These are phyloP conservation scores for Brachyhypopomus gauderio DNA, from an alignment of 2,113 vertebrate genomes.

Conservation along the genomic window DNA sequence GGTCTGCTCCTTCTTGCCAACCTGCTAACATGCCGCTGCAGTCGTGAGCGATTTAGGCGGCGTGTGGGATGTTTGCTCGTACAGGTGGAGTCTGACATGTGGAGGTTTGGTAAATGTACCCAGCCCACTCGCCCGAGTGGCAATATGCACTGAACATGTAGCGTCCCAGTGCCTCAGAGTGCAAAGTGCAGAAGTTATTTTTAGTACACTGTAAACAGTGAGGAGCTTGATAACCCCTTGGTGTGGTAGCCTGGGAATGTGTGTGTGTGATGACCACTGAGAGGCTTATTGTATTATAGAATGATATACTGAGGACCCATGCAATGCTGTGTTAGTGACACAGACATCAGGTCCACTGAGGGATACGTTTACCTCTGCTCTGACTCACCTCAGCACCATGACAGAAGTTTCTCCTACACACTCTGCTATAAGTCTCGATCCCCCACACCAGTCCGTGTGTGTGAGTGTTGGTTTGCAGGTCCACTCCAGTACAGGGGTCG, in stretches of 20 bases:
- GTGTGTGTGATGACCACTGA: slow-evolving; percentile 33
- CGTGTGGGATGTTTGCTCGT: slow-evolving; percentile 21
- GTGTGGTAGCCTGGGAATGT: slow-evolving; percentile 10
- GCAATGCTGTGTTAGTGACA: background rate
- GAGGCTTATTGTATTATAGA: slow-evolving; percentile 41
- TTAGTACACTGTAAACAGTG: slow-evolving; percentile 5
- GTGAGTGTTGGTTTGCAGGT: too few relatives aligned
- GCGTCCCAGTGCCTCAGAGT: slow-evolving; percentile 1
- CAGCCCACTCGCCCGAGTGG: background rate
- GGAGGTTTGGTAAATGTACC: background rate
- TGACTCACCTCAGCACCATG: background rate
- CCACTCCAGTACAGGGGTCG: too few relatives aligned
- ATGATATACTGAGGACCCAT: slow-evolving; percentile 22
- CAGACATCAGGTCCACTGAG: slow-evolving; percentile 13
- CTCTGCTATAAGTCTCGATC: background rate
- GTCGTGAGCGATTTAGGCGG: slow-evolving; percentile 14
- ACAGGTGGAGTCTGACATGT: slow-evolving; percentile 11
- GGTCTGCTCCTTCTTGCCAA: slow-evolving; percentile 12
- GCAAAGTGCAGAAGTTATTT: background rate
- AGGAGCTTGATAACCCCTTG: slow-evolving; percentile 30
- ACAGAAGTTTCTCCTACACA: background rate
- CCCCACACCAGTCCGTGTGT: too few relatives aligned
- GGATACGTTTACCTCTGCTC: background rate
- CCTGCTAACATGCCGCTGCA: background rate
- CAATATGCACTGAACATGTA: slow-evolving; percentile 1